These are phyloP conservation scores for Salvelinus fontinalis DNA, from an alignment of 2,113 vertebrate species.

Conservation along the genomic window DNA sequence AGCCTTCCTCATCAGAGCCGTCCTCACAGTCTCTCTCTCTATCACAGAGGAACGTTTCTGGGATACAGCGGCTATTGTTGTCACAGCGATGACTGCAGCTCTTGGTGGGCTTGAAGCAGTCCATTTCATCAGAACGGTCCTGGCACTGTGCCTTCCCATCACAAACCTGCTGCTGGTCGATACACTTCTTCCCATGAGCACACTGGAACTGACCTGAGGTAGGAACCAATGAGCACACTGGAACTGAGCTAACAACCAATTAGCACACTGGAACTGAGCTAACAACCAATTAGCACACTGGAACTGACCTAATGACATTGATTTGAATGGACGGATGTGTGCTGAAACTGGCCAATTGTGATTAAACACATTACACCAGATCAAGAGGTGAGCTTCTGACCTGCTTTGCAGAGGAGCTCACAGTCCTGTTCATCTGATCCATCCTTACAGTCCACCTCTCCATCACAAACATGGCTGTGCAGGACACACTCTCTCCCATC, in stretches of 20 bases:
- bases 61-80: constrained; percentile 75
- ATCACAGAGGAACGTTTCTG: constrained; percentile 82
- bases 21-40: constrained; percentile 84
- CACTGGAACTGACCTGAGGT: constrained; percentile 79
- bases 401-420: constrained; percentile 2
- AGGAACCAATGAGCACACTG: background rate
- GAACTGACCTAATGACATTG: background rate
- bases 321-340: background rate
- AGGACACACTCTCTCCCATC: constrained; percentile 73
- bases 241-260: too few species aligned
- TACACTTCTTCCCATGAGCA: constrained; percentile 68
- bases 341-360: background rate
- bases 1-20: constrained; percentile 76
- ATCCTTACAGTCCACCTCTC: constrained; percentile 79
- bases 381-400: background rate
- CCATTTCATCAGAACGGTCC: constrained; percentile 80
- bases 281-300: too few species aligned
- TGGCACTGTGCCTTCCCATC: constrained; percentile 81
- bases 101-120: constrained; percentile 66
- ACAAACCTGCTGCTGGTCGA: constrained; percentile 69
- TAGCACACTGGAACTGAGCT: too few species aligned
- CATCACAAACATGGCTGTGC: constrained; percentile 77
- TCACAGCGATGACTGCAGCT: constrained; percentile 80
- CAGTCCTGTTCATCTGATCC: constrained; percentile 80
- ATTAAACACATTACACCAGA: background rate